Conservation (phyloP, 2,888 invertebrate genomes). For the Anoplius nigerrimus region DNA sequence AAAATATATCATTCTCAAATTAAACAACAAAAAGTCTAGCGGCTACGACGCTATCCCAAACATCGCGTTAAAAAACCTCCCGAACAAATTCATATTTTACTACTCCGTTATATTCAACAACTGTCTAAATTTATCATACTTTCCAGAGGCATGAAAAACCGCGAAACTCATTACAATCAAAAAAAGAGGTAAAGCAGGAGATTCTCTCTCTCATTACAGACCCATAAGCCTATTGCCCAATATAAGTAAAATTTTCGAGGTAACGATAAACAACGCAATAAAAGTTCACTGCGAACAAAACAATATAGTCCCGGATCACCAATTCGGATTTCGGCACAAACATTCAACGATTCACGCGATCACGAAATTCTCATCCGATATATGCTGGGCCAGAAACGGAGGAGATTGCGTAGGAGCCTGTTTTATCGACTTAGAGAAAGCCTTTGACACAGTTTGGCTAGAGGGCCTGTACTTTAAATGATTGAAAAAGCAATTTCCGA, state of each 20-base stretch:
- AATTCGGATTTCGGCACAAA: conserved; percentile 18
- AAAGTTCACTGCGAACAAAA: background rate
- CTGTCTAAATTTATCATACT: background rate
- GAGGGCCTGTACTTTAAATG: background rate
- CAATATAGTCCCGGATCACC: conserved; percentile 13
- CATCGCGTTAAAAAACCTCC: background rate
- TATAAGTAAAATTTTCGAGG: conserved; percentile 14
- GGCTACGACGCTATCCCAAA: background rate
- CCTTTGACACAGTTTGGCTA: conserved; percentile 9
- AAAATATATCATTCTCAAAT: background rate
- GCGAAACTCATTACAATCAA: background rate
- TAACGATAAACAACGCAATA: conserved; percentile 16
- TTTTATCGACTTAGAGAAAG: background rate
- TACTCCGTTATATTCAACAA: background rate
- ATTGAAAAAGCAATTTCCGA: background rate
- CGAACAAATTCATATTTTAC: background rate
- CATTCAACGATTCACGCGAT: conserved; percentile 10
- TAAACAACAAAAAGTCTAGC: background rate
- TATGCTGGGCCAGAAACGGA: background rate
- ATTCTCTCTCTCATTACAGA: too few species aligned
- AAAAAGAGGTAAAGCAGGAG: conserved; percentile 3
- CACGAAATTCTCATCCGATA: conserved; percentile 8
- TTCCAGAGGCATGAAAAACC: background rate
- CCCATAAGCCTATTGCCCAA: background rate
- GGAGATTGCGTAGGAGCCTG: too few species aligned